Evolutionary conservation across 2,888 invertebrate species (phyloP).

Genomic region (Athripsodes cinereus): DNA sequence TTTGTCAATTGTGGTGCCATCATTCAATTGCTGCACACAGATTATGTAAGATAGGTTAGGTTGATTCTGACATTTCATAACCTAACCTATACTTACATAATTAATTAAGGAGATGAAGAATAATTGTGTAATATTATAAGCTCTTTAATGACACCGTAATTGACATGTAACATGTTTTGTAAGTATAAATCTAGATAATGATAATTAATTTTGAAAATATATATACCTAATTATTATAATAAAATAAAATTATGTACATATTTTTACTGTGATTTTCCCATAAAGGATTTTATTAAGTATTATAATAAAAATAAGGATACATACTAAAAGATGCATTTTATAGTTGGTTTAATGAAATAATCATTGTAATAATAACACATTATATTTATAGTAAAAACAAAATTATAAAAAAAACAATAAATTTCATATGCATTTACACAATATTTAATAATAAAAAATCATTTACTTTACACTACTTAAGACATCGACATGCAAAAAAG

Average conservation of each 20-base stretch:
- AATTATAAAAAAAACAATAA: not conserved
- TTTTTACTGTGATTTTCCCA: constrained; percentile 20
- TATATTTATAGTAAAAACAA: not conserved
- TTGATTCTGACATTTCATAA: too few relatives aligned
- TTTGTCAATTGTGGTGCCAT: not conserved
- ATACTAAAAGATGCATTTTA: constrained; percentile 8
- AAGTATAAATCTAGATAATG: not conserved
- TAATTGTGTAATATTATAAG: too few relatives aligned
- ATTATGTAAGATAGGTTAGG: not conserved
- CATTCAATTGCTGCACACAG: not conserved
- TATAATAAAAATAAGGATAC: not conserved
- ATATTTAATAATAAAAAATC: not conserved
- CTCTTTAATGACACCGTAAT: not conserved
- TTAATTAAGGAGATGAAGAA: too few relatives aligned
- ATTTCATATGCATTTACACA: not conserved
- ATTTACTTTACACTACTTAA: not conserved
- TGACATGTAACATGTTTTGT: not conserved
- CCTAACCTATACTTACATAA: too few relatives aligned
- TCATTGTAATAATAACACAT: not conserved
- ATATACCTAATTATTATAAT: constrained; percentile 12
- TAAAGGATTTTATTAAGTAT: constrained; percentile 9
- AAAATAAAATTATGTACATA: constrained; percentile 19
- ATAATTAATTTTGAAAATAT: not conserved
- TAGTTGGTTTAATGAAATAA: constrained; percentile 9
- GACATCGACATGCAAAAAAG: not conserved